A percentile compares a stretch with the other conserved stretches of the same genome.
phyloP scores from a whole-genome alignment of 1,140 invertebrate genomes.

The Brevipalpus yothersi region DNA sequence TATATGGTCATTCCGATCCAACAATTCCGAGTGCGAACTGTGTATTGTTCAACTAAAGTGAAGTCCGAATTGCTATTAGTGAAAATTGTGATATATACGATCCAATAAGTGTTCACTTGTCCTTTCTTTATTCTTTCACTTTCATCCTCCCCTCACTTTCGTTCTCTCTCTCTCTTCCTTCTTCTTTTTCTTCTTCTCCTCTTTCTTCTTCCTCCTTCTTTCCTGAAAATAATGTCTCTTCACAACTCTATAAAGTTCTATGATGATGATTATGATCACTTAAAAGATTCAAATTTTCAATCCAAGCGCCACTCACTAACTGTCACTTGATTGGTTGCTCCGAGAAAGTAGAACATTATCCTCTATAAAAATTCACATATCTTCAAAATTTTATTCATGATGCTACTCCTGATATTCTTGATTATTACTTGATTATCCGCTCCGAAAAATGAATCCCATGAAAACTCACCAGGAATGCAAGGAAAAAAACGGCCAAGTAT shows the following conservation, averaged over 20 bases:
- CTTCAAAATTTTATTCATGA: not conserved
- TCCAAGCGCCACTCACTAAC: not conserved
- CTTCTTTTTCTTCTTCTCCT: not conserved
- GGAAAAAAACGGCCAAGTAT: too few relatives aligned
- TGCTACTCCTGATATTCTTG: too few relatives aligned
- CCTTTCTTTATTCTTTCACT: not conserved
- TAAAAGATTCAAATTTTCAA: too few relatives aligned
- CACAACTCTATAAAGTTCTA: not conserved
- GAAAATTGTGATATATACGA: not conserved
- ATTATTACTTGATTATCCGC: too few relatives aligned
- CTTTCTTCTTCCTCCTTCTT: not conserved
- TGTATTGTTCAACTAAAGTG: too few relatives aligned
- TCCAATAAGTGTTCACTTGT: not conserved
- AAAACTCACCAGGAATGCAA: too few relatives aligned
- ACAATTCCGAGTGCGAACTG: too few relatives aligned
- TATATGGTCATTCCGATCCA: not conserved
- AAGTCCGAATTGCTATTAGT: not conserved
- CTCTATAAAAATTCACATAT: not conserved
- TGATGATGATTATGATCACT: not conserved
- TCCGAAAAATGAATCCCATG: too few relatives aligned
- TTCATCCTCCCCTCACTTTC: not conserved
- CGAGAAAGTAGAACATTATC: not conserved
- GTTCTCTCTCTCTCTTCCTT: not conserved
- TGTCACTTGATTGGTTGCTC: not conserved
- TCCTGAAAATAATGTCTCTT: not conserved